Conservation (phyloP, 2,888 invertebrate genomes). For the Mystacides longicornis region DNA sequence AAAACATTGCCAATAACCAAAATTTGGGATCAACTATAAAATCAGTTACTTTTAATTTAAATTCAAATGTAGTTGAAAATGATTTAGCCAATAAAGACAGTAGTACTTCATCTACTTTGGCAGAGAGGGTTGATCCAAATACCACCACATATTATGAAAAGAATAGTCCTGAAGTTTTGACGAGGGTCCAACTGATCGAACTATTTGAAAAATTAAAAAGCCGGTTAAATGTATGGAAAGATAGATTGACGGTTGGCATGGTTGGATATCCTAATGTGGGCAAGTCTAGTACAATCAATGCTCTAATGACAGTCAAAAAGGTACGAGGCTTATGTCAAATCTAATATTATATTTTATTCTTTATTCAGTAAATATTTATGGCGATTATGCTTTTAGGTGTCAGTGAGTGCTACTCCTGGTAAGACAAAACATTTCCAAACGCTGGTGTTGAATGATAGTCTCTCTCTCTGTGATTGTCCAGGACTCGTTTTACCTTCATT, state of each 20-base stretch:
- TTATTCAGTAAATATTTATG: background rate
- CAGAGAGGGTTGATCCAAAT: background rate
- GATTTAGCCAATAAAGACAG: background rate
- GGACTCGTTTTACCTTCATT: constrained; percentile 97
- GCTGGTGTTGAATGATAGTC: constrained; percentile 64
- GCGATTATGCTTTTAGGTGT: constrained; percentile 37
- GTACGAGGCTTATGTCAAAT: constrained; percentile 35
- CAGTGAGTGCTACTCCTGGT: constrained; percentile 97
- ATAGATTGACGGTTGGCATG: constrained; percentile 77
- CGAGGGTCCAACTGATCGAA: constrained; percentile 61
- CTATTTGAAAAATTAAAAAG: constrained; percentile 50
- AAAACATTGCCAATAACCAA: background rate
- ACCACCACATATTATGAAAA: constrained; percentile 23
- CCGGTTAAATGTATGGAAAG: constrained; percentile 40
- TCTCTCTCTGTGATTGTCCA: constrained; percentile 93
- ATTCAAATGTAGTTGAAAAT: background rate
- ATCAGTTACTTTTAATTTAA: background rate
- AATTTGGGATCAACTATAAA: background rate
- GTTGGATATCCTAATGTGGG: constrained; percentile 99
- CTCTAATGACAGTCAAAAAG: constrained; percentile 76
- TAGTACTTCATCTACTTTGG: background rate
- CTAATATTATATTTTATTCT: constrained; percentile 4
- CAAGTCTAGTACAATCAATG: constrained; percentile 98
- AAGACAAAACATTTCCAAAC: constrained; percentile 98
- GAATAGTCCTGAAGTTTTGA: constrained; percentile 56